Conservation (phyloP, 1,140 invertebrate genomes). For the Lycorma delicatula region DNA sequence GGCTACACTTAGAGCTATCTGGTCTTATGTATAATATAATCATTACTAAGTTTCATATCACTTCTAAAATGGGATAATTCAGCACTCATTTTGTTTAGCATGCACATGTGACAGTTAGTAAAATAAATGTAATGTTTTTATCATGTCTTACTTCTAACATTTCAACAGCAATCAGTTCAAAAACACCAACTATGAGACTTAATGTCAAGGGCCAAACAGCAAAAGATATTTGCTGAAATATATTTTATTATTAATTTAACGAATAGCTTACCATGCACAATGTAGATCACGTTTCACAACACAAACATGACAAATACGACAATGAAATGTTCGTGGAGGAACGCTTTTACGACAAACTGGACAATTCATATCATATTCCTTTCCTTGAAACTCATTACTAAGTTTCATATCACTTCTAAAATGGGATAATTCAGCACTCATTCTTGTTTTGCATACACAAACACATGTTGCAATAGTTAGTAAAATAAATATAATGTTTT, state of each 20-base stretch:
- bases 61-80: constrained; percentile 37
- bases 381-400: constrained; percentile 14
- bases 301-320: constrained; percentile 38
- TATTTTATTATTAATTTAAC: constrained; percentile 8
- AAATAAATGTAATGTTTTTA: constrained; percentile 53
- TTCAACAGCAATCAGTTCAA: constrained; percentile 51
- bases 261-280: constrained; percentile 44
- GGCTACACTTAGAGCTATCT: no score
- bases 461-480: constrained; percentile 39
- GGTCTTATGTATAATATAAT: no score
- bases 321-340: constrained; percentile 32
- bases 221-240: constrained; percentile 61
- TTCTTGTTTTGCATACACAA: constrained; percentile 38
- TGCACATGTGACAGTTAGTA: constrained; percentile 42
- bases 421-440: constrained; percentile 36
- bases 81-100: constrained; percentile 37
- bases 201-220: constrained; percentile 53
- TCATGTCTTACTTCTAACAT: constrained; percentile 54
- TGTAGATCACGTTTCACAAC: constrained; percentile 41
- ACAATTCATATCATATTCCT: constrained; percentile 19
- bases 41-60: constrained; percentile 32
- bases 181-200: constrained; percentile 51
- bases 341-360: constrained; percentile 27
- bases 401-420: constrained; percentile 35
- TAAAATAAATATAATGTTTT: constrained; percentile 52